phyloP scores from a whole-genome alignment of 2,113 vertebrate genomes.

The Aix galericulata region DNA sequence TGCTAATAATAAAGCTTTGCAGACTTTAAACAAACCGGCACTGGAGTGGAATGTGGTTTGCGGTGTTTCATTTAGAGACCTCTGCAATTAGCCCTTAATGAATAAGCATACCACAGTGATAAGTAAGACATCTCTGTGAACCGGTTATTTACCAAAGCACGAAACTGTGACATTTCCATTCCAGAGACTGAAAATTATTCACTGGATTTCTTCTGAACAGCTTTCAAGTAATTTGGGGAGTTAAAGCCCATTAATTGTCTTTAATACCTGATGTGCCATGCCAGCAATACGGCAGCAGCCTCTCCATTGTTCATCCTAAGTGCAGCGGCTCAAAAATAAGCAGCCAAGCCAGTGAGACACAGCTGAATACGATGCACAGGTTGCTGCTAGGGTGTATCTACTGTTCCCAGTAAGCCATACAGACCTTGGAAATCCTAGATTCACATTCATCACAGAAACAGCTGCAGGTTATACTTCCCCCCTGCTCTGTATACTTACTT shows the following conservation, averaged over 20 bases:
- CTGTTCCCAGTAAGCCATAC: background rate
- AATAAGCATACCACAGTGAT: conserved; percentile 79
- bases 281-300: background rate
- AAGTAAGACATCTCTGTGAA: conserved; percentile 78
- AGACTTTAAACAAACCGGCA: conserved; percentile 92
- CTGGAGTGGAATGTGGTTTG: conserved; percentile 80
- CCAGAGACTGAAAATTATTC: conserved; percentile 69
- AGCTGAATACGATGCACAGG: background rate
- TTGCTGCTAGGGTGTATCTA: background rate
- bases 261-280: conserved; percentile 60
- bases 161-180: conserved; percentile 78
- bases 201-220: conserved; percentile 57
- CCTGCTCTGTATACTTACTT: background rate
- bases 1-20: conserved; percentile 96
- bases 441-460: background rate
- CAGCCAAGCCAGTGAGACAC: conserved; percentile 11
- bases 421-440: background rate
- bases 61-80: conserved; percentile 85
- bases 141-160: conserved; percentile 77
- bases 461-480: background rate
- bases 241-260: conserved; percentile 68
- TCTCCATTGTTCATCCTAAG: background rate
- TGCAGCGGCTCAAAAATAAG: conserved; percentile 39
- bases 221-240: conserved; percentile 72
- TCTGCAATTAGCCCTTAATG: conserved; percentile 86